Evolutionary conservation across 2,113 vertebrate genomes (phyloP).

Genomic region (Astatoreochromis straeleni): DNA sequence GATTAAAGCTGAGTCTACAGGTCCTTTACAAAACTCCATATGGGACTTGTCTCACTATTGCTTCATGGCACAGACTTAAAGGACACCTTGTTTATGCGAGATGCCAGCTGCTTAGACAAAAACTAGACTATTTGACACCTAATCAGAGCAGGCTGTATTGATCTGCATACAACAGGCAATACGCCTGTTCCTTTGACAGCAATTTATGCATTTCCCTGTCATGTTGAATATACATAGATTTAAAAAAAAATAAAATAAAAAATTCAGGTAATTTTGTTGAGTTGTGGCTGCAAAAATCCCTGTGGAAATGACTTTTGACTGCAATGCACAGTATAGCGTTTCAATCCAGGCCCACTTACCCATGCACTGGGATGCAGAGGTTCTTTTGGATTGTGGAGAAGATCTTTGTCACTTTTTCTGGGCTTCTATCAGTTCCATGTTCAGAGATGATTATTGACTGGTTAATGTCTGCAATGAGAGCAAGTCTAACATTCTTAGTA

Average conservation of each 20-base stretch:
- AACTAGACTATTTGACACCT: neutral
- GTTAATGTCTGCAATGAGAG: slow-evolving; percentile 75
- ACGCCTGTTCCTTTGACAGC: neutral
- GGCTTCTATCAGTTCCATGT: slow-evolving; percentile 78
- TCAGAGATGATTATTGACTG: slow-evolving; percentile 87
- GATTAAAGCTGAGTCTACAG: neutral
- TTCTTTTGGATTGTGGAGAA: slow-evolving; percentile 88
- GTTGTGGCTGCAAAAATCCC: neutral
- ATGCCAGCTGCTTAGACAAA: neutral
- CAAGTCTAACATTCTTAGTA: neutral
- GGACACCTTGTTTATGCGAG: neutral
- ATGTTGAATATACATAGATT: neutral
- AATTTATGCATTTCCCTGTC: neutral
- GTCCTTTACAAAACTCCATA: neutral
- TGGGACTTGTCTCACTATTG: neutral
- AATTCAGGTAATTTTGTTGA: neutral
- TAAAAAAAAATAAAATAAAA: rapidly evolving
- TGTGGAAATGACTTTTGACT: neutral
- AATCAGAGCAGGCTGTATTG: neutral
- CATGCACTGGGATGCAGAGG: slow-evolving; percentile 83
- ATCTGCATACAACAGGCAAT: neutral
- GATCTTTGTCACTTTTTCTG: slow-evolving; percentile 74
- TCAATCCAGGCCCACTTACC: slow-evolving; percentile 56
- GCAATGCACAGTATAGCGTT: neutral
- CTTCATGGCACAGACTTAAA: neutral